phyloP scores from a whole-genome alignment of 2,888 invertebrate species.

The Microctonus brassicae region DNA sequence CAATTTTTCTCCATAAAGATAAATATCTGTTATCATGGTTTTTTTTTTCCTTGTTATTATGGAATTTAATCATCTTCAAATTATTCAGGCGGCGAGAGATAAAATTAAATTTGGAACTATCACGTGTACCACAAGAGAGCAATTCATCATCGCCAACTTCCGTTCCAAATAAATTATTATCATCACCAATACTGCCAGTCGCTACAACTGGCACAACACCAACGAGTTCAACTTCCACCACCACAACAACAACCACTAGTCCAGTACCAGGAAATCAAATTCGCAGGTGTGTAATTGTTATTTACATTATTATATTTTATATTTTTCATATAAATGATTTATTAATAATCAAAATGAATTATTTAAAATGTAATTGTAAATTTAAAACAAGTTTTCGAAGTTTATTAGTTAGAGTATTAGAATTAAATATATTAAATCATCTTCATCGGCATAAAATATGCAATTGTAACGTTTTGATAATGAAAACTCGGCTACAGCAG shows the following conservation, averaged over 20 bases:
- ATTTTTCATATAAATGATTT: too few relatives aligned
- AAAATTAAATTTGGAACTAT: slow-evolving; percentile 66
- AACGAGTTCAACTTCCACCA: slow-evolving; percentile 70
- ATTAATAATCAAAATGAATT: too few relatives aligned
- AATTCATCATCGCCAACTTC: slow-evolving; percentile 63
- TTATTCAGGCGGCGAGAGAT: slow-evolving; percentile 64
- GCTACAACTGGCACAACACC: slow-evolving; percentile 70
- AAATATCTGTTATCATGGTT: not conserved
- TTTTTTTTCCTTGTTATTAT: not conserved
- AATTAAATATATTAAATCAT: not conserved
- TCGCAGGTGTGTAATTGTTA: slow-evolving; percentile 61
- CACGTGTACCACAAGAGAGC: slow-evolving; percentile 65
- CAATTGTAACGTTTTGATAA: slow-evolving; percentile 47
- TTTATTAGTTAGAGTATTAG: not conserved
- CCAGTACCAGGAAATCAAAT: slow-evolving; percentile 68
- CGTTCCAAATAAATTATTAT: slow-evolving; percentile 54
- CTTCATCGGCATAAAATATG: slow-evolving; percentile 34
- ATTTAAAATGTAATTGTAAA: not conserved
- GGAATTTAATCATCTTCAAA: not conserved
- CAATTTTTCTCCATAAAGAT: not conserved
- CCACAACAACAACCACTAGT: slow-evolving; percentile 71
- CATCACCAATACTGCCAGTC: slow-evolving; percentile 54
- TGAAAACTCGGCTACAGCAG: slow-evolving; percentile 55
- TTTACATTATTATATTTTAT: too few relatives aligned
- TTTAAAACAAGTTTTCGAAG: not conserved